phyloP scores from a whole-genome alignment of 2,113 vertebrate genomes.

The Tauraco erythrolophus region DNA sequence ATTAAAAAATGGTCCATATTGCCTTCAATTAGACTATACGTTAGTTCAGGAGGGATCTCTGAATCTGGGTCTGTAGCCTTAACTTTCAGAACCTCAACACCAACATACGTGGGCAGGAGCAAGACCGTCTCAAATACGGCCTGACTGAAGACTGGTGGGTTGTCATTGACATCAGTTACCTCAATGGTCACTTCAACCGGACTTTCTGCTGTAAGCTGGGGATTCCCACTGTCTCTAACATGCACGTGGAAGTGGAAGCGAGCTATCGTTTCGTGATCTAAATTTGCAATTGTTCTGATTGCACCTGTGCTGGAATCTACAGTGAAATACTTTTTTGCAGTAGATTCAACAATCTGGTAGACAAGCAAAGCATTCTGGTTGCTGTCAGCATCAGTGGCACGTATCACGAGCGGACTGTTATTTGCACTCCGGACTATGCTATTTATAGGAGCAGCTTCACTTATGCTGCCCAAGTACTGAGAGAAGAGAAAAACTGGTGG shows the following conservation, averaged over 20 bases:
- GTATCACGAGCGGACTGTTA: constrained; percentile 89
- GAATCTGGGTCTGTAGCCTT: constrained; percentile 91
- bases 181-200: constrained; percentile 92
- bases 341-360: constrained; percentile 95
- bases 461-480: constrained; percentile 89
- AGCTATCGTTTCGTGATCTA: constrained; percentile 92
- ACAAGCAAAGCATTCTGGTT: constrained; percentile 93
- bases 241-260: constrained; percentile 92
- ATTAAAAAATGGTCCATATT: constrained; percentile 87
- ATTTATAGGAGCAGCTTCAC: constrained; percentile 90
- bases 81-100: constrained; percentile 91
- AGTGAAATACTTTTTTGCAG: constrained; percentile 91
- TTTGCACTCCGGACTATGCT: constrained; percentile 86
- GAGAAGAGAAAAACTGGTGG: constrained; percentile 89
- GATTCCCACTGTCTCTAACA: constrained; percentile 91
- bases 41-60: constrained; percentile 86
- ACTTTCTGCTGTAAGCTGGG: constrained; percentile 91
- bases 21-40: constrained; percentile 89
- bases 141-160: constrained; percentile 90
- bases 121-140: constrained; percentile 89
- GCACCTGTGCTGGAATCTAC: constrained; percentile 96
- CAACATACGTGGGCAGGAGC: constrained; percentile 91
- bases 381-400: constrained; percentile 89
- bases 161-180: constrained; percentile 95
- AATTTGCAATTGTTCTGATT: constrained; percentile 90